Evolutionary conservation across 2,797 vertebrate genomes (phyloP).

Genomic region (Phataginus tetradactyla): DNA sequence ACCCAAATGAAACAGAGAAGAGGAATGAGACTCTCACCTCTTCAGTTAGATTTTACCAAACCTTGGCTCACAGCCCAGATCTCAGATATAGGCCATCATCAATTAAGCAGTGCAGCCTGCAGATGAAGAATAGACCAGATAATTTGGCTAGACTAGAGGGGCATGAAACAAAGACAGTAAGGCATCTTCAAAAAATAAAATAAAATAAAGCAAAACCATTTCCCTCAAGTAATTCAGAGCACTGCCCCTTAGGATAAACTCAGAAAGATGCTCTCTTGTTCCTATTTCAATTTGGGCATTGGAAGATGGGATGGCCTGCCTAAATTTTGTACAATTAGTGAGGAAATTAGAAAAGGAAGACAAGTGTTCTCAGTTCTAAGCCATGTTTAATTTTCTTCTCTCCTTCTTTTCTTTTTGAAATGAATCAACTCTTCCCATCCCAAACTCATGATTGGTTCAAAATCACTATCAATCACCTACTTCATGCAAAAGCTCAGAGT

Average conservation of each 20-base stretch:
- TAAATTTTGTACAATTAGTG: neutral
- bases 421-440: neutral
- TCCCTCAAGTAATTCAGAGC: neutral
- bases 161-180: neutral
- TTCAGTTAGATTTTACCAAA: neutral
- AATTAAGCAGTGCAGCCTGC: neutral
- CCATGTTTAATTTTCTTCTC: neutral
- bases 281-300: neutral
- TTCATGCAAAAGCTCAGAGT: neutral
- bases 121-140: neutral
- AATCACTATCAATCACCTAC: neutral
- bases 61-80: constrained; percentile 32
- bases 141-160: neutral
- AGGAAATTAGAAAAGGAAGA: neutral
- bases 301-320: neutral
- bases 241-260: neutral
- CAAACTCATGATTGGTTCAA: neutral
- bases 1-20: neutral
- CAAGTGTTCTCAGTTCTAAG: neutral
- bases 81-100: constrained; percentile 38
- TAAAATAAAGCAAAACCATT: neutral
- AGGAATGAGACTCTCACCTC: neutral
- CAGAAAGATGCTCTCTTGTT: neutral
- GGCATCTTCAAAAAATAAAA: neutral
- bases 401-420: neutral